Evolutionary conservation across 2,113 vertebrate species (phyloP).

Genomic region (Burhinus bistriatus): DNA sequence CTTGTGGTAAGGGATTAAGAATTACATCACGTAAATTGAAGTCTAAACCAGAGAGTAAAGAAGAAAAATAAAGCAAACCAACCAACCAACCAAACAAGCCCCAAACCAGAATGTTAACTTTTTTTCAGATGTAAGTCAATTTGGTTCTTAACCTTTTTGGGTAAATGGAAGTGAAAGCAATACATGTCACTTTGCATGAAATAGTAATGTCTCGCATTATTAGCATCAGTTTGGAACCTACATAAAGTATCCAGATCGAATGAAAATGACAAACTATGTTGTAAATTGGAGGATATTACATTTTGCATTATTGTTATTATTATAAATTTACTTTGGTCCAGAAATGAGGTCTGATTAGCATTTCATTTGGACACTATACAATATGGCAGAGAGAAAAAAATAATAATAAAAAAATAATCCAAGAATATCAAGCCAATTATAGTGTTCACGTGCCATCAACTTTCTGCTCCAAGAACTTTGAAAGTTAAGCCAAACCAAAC

Average conservation of each 20-base stretch:
- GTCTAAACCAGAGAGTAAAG: slow-evolving; percentile 52
- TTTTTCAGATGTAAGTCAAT: slow-evolving; percentile 1
- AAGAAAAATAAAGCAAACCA: slow-evolving; percentile 16
- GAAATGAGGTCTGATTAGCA: slow-evolving; percentile 69
- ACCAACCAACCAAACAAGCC: not conserved
- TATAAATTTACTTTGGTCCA: slow-evolving; percentile 68
- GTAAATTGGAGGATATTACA: slow-evolving; percentile 41
- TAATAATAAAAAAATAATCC: slow-evolving; percentile 62
- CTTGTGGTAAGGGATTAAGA: not conserved
- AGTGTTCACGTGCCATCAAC: slow-evolving; percentile 84
- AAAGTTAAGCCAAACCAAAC: slow-evolving; percentile 85
- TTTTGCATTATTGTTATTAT: slow-evolving; percentile 42
- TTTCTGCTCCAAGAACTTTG: slow-evolving; percentile 85
- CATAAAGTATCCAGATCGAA: slow-evolving; percentile 30
- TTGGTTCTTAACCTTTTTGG: not conserved
- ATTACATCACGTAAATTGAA: not conserved
- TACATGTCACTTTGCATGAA: not conserved
- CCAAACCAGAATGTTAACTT: slow-evolving; percentile 1
- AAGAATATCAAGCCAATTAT: slow-evolving; percentile 82
- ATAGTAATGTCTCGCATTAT: slow-evolving; percentile 3
- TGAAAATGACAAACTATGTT: slow-evolving; percentile 54
- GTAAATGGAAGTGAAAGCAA: slow-evolving; percentile 10
- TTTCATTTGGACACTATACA: slow-evolving; percentile 74
- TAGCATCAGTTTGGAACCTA: slow-evolving; percentile 29
- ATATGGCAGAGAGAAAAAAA: slow-evolving; percentile 77